Conservation (phyloP, 2,113 vertebrate species). For the Papio anubis region DNA sequence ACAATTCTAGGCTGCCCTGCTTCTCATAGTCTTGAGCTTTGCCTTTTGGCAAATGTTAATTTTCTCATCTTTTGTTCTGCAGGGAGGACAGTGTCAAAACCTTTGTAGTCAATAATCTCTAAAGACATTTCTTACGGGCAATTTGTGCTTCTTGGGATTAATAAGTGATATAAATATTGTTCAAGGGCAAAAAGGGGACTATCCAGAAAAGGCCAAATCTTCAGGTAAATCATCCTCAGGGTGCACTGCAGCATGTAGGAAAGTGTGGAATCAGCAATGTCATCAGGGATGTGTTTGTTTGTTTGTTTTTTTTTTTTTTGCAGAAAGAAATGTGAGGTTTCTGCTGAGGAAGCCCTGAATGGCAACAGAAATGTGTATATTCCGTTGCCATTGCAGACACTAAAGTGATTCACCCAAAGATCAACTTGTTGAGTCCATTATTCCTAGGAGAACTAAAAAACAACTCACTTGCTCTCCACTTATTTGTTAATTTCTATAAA, state of each 20-base stretch:
- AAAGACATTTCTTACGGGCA: neutral
- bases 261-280: neutral
- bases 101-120: neutral
- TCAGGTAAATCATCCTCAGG: constrained; percentile 9
- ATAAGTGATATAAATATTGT: constrained; percentile 18
- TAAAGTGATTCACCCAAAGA: neutral
- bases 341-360: neutral
- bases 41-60: neutral
- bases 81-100: neutral
- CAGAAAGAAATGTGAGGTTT: constrained; percentile 17
- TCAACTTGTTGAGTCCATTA: neutral
- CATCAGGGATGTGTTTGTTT: neutral
- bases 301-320: rapidly evolving
- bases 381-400: neutral
- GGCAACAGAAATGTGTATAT: neutral
- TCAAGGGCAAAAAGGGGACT: constrained; percentile 49
- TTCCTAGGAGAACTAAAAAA: neutral
- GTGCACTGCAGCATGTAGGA: neutral
- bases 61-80: neutral
- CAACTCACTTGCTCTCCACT: neutral
- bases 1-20: neutral
- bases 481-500: constrained; percentile 26
- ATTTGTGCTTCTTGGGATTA: neutral
- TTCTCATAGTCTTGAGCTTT: neutral
- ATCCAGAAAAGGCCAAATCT: neutral